Evolutionary conservation across 2,113 vertebrate species (phyloP).

Genomic region (Panthera uncia): DNA sequence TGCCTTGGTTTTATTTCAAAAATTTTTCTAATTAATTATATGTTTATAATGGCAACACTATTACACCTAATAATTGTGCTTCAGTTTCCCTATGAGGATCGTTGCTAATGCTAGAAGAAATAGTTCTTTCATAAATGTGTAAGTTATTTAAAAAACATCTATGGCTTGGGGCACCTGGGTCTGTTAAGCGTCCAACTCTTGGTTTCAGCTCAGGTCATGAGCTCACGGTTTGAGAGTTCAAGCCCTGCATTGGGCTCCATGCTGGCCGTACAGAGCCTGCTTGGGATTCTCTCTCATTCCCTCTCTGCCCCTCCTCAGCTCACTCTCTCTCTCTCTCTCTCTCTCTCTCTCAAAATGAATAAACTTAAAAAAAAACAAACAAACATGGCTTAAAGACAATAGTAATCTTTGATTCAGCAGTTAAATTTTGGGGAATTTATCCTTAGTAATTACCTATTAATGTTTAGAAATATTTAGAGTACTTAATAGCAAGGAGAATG

Average conservation of each 20-base stretch:
- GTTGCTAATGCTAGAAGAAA: background rate
- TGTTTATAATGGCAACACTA: background rate
- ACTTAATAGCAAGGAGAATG: background rate
- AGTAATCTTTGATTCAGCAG: background rate
- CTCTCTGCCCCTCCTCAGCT: too few species aligned
- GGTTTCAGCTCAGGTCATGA: too few species aligned
- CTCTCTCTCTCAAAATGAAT: too few species aligned
- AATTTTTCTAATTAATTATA: background rate
- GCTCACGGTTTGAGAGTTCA: too few species aligned
- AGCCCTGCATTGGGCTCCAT: too few species aligned
- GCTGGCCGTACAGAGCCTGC: too few species aligned
- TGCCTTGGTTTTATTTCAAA: background rate
- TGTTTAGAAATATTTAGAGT: background rate
- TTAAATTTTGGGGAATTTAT: background rate
- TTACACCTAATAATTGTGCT: background rate
- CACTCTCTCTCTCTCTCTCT: too few species aligned
- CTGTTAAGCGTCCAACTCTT: too few species aligned
- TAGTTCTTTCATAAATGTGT: background rate
- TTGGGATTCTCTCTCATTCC: too few species aligned
- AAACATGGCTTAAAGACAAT: background rate
- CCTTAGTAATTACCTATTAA: background rate
- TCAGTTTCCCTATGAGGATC: background rate
- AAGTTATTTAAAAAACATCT: background rate
- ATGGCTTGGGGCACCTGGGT: too few species aligned
- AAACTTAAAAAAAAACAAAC: too few species aligned